Evolutionary conservation across 2,113 vertebrate species (phyloP).

Genomic region (Callithrix jacchus): DNA sequence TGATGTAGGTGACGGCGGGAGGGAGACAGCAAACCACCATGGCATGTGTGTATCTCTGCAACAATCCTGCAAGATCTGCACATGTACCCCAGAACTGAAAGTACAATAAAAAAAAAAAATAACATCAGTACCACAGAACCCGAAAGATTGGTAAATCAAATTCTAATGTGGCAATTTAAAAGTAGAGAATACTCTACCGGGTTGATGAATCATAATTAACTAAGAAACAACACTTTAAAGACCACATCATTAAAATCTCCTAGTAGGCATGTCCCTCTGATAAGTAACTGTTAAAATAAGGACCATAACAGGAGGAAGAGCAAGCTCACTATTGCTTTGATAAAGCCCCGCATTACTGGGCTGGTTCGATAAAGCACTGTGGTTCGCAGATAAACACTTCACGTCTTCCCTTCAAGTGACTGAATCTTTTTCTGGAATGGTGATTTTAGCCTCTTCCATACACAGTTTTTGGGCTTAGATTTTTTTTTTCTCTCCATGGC

Average conservation of each 20-base stretch:
- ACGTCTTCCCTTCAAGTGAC: constrained; percentile 80
- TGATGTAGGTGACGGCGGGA: too few species aligned
- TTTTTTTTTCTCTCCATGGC: constrained; percentile 84
- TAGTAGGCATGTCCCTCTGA: neutral
- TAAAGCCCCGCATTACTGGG: neutral
- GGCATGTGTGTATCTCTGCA: too few species aligned
- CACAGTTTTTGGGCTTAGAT: constrained; percentile 82
- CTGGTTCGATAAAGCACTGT: neutral
- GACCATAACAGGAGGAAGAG: constrained; percentile 30
- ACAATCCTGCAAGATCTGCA: too few species aligned
- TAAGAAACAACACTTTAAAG: constrained; percentile 50
- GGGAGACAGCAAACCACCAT: too few species aligned
- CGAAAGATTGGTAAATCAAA: constrained; percentile 37
- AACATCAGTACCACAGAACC: constrained; percentile 32
- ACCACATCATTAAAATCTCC: neutral
- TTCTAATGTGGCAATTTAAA: constrained; percentile 51
- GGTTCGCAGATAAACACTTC: constrained; percentile 21
- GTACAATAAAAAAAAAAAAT: too few species aligned
- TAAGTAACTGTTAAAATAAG: constrained; percentile 1
- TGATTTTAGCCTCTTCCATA: constrained; percentile 90
- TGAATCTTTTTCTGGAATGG: constrained; percentile 87
- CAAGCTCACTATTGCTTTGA: neutral
- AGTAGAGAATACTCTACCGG: neutral
- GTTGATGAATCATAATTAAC: constrained; percentile 48
- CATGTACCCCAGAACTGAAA: too few species aligned